A percentile compares a stretch with the other conserved stretches of the same genome.
Conservation (phyloP, 2,113 vertebrate genomes). For the Chloropsis hardwickii region DNA sequence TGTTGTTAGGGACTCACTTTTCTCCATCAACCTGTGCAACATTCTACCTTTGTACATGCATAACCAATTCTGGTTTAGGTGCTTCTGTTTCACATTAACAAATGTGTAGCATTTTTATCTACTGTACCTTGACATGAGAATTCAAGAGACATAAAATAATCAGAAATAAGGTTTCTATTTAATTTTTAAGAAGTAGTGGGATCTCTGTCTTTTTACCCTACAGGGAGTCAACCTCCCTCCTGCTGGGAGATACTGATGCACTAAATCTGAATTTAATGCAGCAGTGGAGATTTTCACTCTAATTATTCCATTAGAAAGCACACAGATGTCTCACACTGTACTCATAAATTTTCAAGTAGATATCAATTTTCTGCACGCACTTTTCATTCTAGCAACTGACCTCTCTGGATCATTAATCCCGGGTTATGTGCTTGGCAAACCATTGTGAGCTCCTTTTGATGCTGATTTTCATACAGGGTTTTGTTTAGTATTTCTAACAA, state of each 20-base stretch:
- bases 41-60: not conserved
- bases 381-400: constrained; percentile 42
- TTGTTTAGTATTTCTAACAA: not conserved
- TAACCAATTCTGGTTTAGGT: not conserved
- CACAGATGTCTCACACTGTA: constrained; percentile 34
- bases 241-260: not conserved
- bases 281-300: constrained; percentile 19
- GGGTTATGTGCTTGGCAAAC: not conserved
- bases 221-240: not conserved
- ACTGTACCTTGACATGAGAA: not conserved
- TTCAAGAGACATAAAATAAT: not conserved
- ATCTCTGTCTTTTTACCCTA: not conserved
- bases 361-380: constrained; percentile 33
- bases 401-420: constrained; percentile 17
- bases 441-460: not conserved
- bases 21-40: not conserved
- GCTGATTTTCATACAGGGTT: not conserved
- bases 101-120: not conserved
- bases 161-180: not conserved
- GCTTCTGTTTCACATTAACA: not conserved
- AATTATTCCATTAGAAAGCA: constrained; percentile 56
- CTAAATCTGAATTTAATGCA: constrained; percentile 44
- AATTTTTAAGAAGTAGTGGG: not conserved
- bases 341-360: constrained; percentile 56
- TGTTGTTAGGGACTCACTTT: not conserved